A percentile compares a stretch with the other conserved stretches of the same genome.
phyloP scores from a whole-genome alignment of 2,888 invertebrate genomes.

The Cataglyphis altisquamis region DNA sequence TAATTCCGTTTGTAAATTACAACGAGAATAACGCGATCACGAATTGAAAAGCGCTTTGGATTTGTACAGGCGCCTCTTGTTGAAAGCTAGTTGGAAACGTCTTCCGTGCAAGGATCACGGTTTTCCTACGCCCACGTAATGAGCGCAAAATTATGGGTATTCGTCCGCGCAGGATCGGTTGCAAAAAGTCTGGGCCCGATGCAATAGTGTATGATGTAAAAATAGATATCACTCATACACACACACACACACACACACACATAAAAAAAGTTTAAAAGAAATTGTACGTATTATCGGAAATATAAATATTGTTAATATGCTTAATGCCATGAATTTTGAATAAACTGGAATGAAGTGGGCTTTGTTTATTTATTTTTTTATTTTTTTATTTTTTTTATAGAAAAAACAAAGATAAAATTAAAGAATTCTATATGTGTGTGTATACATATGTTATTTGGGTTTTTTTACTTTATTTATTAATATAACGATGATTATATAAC shows the following conservation, averaged over 20 bases:
- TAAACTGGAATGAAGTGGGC: background rate
- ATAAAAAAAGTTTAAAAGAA: background rate
- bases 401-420: background rate
- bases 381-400: background rate
- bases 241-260: no score
- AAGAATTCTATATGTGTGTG: background rate
- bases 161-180: constrained; percentile 4
- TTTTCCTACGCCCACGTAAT: constrained; percentile 57
- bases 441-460: background rate
- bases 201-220: background rate
- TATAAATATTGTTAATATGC: background rate
- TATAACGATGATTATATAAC: background rate
- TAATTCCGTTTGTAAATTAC: constrained; percentile 13
- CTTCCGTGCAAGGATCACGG: constrained; percentile 19
- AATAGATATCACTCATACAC: background rate
- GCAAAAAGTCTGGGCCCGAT: constrained; percentile 1
- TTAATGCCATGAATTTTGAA: background rate
- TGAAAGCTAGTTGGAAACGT: constrained; percentile 33
- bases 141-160: constrained; percentile 53
- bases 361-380: background rate
- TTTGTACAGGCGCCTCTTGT: background rate
- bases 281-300: background rate
- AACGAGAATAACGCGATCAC: background rate
- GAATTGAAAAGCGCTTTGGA: constrained; percentile 4
- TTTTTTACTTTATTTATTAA: background rate